Evolutionary conservation across 2,797 vertebrate species (phyloP), one percentile per base, ranked within the genome.

Genomic region (Rhinella marina): DNA sequence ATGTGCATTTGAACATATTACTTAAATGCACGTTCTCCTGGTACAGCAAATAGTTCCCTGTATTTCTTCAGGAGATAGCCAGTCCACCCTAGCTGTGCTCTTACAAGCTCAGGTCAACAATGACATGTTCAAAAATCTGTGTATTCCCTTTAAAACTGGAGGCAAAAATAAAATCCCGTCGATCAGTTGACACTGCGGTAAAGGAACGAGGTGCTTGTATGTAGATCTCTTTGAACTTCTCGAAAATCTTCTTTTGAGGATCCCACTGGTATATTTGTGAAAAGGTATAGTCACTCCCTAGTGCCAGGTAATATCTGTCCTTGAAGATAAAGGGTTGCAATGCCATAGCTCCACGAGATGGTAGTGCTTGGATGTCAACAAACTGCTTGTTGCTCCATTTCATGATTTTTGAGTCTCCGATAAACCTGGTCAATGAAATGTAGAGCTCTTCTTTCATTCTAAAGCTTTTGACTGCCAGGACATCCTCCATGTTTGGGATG

Each of bases 101-200:
- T 91, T 85, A 88, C 82, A 91, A 91, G 93, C 98, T 99, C 92
- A 99, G 93, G 94, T 99, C 98, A 64, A 99, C 96, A 90, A 95
- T 93, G 80, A 98, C 94, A 88, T 99, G 98, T 92, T 99, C 98
- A 92, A 97, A 98, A 93, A 99, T 99, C 94, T 98, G 97, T 50
- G 98, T 99, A 92, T 96, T 98, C 86, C 98, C 98, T 94, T 99
- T 99, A 94, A 99, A 99, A 94, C 98, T 99, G 23, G 98, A 99
- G 8, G 97, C 96, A 81, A 99, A 99, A 90, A 99, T 94, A 92
- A 99, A 99, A 97, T 99, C 97, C 93, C 97, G 96, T 92, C 97
- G 95, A 91, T 97, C 97, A 0, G 98, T 99, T 91, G 98, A 98
- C 89, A 99, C 98, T 29, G 98, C 96, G 1, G 98, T 99, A 93